Evolutionary conservation across 1,140 invertebrate genomes (phyloP).

Genomic region (Hermetia illucens): DNA sequence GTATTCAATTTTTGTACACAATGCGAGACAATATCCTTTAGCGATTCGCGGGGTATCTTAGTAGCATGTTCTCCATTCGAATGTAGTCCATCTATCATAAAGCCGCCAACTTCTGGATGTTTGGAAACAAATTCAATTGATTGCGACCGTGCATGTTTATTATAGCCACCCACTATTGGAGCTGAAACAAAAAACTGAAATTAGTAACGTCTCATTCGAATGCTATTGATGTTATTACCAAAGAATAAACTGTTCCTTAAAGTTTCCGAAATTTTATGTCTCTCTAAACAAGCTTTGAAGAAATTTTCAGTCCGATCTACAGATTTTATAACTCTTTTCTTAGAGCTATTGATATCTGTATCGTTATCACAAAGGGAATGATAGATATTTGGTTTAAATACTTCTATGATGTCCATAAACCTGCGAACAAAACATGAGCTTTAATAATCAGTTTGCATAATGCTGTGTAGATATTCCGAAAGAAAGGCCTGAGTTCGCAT

Average conservation of each 20-base stretch:
- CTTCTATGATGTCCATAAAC: conserved; percentile 63
- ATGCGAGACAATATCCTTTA: conserved; percentile 41
- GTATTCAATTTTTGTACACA: conserved; percentile 46
- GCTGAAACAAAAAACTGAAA: conserved; percentile 40
- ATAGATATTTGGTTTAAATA: conserved; percentile 64
- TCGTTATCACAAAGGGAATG: conserved; percentile 68
- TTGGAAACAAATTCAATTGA: conserved; percentile 44
- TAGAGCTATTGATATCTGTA: conserved; percentile 46
- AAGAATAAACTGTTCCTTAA: conserved; percentile 27
- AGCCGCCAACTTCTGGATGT: conserved; percentile 43
- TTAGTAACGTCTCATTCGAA: neutral
- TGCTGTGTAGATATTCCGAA: too few species aligned
- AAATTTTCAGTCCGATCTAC: conserved; percentile 42
- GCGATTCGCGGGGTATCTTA: conserved; percentile 37
- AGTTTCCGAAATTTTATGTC: conserved; percentile 36
- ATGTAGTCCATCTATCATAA: conserved; percentile 67
- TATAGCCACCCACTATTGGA: conserved; percentile 59
- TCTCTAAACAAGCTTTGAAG: conserved; percentile 43
- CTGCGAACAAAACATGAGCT: too few species aligned
- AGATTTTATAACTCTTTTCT: conserved; percentile 54
- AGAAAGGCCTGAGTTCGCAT: too few species aligned
- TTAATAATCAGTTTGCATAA: too few species aligned
- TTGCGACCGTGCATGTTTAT: conserved; percentile 40
- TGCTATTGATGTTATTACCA: conserved; percentile 14
- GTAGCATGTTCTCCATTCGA: conserved; percentile 41